Conservation (phyloP, 2,797 vertebrate species). For the Atherinosoma microstoma region DNA sequence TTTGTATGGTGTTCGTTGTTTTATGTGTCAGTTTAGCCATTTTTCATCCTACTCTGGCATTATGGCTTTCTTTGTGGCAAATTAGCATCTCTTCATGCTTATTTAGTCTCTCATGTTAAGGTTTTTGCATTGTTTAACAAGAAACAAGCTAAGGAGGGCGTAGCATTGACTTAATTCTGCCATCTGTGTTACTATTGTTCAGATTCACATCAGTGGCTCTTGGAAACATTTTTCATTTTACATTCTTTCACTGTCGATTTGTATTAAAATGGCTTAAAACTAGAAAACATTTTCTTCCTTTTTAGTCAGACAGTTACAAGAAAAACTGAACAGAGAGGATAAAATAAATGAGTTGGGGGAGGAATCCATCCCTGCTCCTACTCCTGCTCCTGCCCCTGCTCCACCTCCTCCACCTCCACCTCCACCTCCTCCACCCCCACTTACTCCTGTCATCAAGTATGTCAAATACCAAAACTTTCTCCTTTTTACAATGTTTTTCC, state of each 20-base stretch:
- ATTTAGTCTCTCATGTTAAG: background rate
- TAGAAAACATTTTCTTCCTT: background rate
- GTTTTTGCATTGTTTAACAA: background rate
- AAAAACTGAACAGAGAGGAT: constrained; percentile 26
- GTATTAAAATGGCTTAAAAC: too few relatives aligned
- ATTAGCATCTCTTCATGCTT: background rate
- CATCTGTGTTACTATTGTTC: too few relatives aligned
- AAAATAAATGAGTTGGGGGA: constrained; percentile 32
- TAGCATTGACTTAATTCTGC: too few relatives aligned
- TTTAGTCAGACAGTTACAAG: constrained; percentile 70
- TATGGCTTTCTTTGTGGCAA: background rate
- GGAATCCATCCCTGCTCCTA: background rate
- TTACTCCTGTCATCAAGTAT: constrained; percentile 63
- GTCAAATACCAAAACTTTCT: constrained; percentile 14
- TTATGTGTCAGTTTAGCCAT: background rate
- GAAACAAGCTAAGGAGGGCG: too few relatives aligned
- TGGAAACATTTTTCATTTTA: background rate
- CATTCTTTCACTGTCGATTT: background rate
- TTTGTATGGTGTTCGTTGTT: background rate
- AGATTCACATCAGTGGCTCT: too few relatives aligned
- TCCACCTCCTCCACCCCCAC: constrained; percentile 30
- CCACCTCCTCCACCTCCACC: constrained; percentile 70
- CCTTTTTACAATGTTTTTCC: background rate
- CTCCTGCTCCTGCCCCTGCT: constrained; percentile 4
- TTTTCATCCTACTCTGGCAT: background rate